Evolutionary conservation across 2,113 vertebrate genomes (phyloP).

Genomic region (Bos indicus): DNA sequence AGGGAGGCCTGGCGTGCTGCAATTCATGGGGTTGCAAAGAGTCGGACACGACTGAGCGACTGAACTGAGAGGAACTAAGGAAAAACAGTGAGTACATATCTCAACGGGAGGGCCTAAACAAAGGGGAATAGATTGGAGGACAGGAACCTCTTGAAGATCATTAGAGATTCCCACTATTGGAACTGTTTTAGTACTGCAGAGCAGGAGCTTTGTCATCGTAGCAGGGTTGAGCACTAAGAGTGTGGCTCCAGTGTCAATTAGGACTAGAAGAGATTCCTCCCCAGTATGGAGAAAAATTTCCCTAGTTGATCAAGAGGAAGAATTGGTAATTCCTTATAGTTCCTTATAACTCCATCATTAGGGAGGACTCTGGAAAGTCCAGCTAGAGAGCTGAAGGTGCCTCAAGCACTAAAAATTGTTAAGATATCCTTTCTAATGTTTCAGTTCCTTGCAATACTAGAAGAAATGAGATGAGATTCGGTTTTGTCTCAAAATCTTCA

Average conservation of each 20-base stretch:
- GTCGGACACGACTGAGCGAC: too few species aligned
- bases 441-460: not conserved
- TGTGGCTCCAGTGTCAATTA: not conserved
- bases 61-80: not conserved
- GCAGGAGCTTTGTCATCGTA: not conserved
- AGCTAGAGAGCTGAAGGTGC: not conserved
- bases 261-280: not conserved
- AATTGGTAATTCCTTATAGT: not conserved
- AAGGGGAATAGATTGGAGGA: not conserved
- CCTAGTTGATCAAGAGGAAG: not conserved
- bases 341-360: not conserved
- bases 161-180: not conserved
- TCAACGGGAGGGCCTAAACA: not conserved
- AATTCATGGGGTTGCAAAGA: too few species aligned
- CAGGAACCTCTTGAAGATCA: not conserved
- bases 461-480: not conserved
- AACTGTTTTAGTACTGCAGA: not conserved
- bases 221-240: not conserved
- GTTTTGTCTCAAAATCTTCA: not conserved
- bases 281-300: not conserved
- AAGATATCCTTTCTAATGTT: not conserved
- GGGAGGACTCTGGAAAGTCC: not conserved
- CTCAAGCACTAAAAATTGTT: not conserved
- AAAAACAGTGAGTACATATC: not conserved
- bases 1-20: too few species aligned